These are phyloP conservation scores for Albula glossodonta DNA, from an alignment of 2,113 vertebrate genomes.

Conservation along the genomic window DNA sequence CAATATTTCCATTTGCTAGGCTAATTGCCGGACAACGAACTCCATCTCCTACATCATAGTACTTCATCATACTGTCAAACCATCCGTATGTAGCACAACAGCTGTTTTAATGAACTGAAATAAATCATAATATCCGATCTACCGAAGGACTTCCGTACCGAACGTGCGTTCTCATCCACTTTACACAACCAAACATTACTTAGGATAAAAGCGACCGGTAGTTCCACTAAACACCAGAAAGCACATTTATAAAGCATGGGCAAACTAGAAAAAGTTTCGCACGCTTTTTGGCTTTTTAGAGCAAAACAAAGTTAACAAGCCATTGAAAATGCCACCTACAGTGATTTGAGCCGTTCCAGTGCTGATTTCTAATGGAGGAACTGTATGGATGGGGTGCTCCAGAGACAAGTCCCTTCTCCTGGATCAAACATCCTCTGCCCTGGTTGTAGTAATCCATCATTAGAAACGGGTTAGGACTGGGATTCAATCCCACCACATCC, in stretches of 20 bases:
- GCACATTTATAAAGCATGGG: background rate
- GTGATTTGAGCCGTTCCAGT: slow-evolving; percentile 91
- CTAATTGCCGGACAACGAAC: background rate
- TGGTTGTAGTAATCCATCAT: slow-evolving; percentile 95
- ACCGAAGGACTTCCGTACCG: background rate
- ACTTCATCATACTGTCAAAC: background rate
- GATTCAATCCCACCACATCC: slow-evolving; percentile 84
- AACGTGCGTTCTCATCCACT: background rate
- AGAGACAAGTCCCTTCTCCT: slow-evolving; percentile 79
- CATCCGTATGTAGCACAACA: background rate
- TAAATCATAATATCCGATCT: background rate
- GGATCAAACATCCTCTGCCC: slow-evolving; percentile 83
- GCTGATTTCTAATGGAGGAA: slow-evolving; percentile 75
- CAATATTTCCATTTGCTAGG: background rate
- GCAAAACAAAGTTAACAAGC: slow-evolving; percentile 11
- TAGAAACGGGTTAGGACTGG: slow-evolving; percentile 82
- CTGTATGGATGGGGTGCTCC: slow-evolving; percentile 77
- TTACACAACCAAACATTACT: background rate
- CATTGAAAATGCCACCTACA: slow-evolving; percentile 74
- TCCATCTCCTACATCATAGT: background rate
- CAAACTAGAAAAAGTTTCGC: background rate
- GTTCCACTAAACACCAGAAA: background rate
- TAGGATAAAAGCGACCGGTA: background rate
- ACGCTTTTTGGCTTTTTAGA: background rate
- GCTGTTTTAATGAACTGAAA: background rate